These are phyloP conservation scores for Leucophenga varia DNA, from an alignment of 1,140 invertebrate species.

Conservation along the genomic window DNA sequence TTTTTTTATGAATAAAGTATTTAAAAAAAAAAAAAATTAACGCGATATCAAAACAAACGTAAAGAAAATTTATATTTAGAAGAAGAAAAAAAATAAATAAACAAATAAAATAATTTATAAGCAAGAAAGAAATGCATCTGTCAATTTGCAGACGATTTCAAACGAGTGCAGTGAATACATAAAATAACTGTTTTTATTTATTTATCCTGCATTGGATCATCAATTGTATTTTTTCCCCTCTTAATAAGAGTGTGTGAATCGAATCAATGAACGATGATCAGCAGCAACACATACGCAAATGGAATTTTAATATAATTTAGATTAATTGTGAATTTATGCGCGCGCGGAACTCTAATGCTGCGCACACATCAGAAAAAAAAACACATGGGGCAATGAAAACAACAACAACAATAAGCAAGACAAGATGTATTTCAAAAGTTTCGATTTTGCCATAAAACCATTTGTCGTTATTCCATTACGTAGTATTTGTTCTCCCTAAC, in stretches of 20 bases:
- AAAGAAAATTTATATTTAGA: too few species aligned
- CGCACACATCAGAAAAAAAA: slow-evolving; percentile 15
- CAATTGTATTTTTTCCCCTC: too few species aligned
- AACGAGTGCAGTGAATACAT: slow-evolving; percentile 6
- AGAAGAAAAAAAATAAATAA: too few species aligned
- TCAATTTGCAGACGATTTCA: slow-evolving; percentile 25
- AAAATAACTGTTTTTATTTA: slow-evolving; percentile 17
- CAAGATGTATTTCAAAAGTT: too few species aligned
- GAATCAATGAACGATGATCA: not conserved
- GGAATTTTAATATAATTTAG: slow-evolving; percentile 22
- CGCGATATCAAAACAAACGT: too few species aligned
- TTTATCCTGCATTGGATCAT: slow-evolving; percentile 36
- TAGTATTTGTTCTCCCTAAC: too few species aligned
- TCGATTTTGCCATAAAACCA: too few species aligned
- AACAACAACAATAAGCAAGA: not conserved
- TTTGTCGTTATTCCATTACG: too few species aligned
- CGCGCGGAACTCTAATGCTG: slow-evolving; percentile 18
- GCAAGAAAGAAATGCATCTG: slow-evolving; percentile 24
- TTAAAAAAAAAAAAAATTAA: slow-evolving; percentile 27
- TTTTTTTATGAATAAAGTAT: not conserved
- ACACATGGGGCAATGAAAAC: too few species aligned
- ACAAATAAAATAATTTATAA: too few species aligned
- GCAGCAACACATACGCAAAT: not conserved
- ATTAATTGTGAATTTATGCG: not conserved
- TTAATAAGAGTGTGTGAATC: too few species aligned